These are phyloP conservation scores for Micrasema minimum DNA, from an alignment of 1,140 invertebrate genomes.

Conservation along the genomic window DNA sequence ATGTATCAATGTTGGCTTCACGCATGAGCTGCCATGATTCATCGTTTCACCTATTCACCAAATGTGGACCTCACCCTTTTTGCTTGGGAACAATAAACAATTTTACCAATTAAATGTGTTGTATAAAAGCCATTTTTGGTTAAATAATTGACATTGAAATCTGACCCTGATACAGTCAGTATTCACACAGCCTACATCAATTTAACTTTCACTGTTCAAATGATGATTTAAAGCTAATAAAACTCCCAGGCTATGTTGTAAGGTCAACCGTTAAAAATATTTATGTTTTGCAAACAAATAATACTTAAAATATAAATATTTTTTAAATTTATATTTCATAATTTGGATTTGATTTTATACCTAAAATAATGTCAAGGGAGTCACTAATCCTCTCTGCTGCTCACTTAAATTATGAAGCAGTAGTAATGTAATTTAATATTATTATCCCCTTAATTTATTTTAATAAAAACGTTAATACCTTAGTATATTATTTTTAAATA, in stretches of 20 bases:
- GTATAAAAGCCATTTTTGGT: not conserved
- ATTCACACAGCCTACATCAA: not conserved
- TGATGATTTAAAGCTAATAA: constrained; percentile 6
- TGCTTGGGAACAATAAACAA: not conserved
- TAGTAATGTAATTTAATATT: too few species aligned
- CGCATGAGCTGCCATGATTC: constrained; percentile 7
- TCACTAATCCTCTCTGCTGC: too few species aligned
- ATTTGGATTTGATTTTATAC: too few species aligned
- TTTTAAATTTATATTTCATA: too few species aligned
- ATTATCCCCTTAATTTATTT: too few species aligned
- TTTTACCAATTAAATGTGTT: not conserved
- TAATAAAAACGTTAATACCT: too few species aligned
- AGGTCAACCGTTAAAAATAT: too few species aligned
- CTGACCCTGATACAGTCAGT: constrained; percentile 5
- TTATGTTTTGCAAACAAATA: too few species aligned
- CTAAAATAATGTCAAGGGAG: too few species aligned
- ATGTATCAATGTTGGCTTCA: constrained; percentile 15
- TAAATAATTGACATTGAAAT: constrained; percentile 9
- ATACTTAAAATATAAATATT: too few species aligned
- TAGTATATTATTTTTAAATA: too few species aligned
- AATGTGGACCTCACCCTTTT: constrained; percentile 12
- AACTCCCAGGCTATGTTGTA: not conserved
- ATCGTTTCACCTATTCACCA: constrained; percentile 10
- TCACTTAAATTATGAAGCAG: too few species aligned
- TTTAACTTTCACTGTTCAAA: constrained; percentile 20